phyloP scores from a whole-genome alignment of 2,888 invertebrate species.

The Oeneis ivallda region DNA sequence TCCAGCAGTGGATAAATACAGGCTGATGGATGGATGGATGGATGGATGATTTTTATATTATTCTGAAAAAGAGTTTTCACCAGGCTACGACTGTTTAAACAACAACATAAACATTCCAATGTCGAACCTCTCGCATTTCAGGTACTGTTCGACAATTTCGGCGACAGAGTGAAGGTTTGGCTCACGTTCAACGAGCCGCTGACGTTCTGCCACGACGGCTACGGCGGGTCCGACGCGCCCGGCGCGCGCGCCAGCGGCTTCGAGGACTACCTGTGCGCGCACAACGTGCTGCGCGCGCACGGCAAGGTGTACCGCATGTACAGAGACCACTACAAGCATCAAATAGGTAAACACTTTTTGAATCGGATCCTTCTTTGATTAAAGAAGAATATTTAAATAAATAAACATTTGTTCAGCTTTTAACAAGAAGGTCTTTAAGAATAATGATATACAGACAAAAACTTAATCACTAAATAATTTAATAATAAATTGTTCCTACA shows the following conservation, averaged over 20 bases:
- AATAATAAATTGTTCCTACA: too few species aligned
- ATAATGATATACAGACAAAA: too few species aligned
- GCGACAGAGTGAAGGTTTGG: slow-evolving; percentile 78
- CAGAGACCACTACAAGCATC: slow-evolving; percentile 60
- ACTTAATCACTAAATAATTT: too few species aligned
- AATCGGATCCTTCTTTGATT: too few species aligned
- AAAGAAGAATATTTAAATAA: too few species aligned
- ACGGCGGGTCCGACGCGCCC: slow-evolving; percentile 77
- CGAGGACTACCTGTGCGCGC: slow-evolving; percentile 83
- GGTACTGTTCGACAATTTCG: slow-evolving; percentile 75
- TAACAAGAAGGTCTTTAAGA: too few species aligned
- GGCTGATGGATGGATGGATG: too few species aligned
- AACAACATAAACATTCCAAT: neutral
- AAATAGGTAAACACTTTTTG: slow-evolving; percentile 23
- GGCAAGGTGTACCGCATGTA: slow-evolving; percentile 83
- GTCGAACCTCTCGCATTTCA: slow-evolving; percentile 38
- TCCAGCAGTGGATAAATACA: too few species aligned
- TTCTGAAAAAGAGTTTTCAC: too few species aligned
- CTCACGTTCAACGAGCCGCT: slow-evolving; percentile 85
- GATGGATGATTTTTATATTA: too few species aligned
- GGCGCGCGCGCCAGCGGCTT: slow-evolving; percentile 74
- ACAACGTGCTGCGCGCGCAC: slow-evolving; percentile 84
- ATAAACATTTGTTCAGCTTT: too few species aligned
- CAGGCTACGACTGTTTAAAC: too few species aligned
- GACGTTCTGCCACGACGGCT: slow-evolving; percentile 71